Percentiles rank a stretch among this genome's conserved stretches.
These are phyloP conservation scores for Torymus aiolomorphi DNA, from an alignment of 2,888 invertebrate species.

Conservation along the genomic window DNA sequence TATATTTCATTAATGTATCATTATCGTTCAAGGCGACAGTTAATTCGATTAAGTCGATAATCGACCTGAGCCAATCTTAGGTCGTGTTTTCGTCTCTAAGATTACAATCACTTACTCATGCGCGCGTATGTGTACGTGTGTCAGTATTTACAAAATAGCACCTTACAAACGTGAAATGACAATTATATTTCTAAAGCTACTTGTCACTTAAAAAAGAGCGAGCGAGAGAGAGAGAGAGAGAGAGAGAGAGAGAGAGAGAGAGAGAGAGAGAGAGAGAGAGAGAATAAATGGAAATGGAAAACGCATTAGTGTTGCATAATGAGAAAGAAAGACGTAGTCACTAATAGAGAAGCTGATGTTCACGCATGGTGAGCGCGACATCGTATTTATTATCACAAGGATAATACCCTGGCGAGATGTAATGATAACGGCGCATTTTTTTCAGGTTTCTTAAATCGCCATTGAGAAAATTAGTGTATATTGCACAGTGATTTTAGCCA, in stretches of 20 bases:
- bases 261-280: not conserved
- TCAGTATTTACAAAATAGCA: slow-evolving; percentile 63
- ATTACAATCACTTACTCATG: slow-evolving; percentile 46
- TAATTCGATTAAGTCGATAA: slow-evolving; percentile 38
- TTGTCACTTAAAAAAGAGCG: slow-evolving; percentile 10
- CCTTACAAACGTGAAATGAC: slow-evolving; percentile 51
- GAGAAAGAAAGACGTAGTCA: slow-evolving; percentile 16
- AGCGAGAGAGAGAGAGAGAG: not conserved
- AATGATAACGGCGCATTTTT: slow-evolving; percentile 19
- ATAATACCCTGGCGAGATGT: not conserved
- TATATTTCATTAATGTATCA: not conserved
- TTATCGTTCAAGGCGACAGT: slow-evolving; percentile 18
- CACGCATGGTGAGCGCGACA: not conserved
- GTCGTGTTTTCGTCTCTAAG: slow-evolving; percentile 2
- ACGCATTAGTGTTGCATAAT: not conserved
- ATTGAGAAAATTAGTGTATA: slow-evolving; percentile 27
- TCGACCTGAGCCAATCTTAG: not conserved
- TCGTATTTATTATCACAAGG: not conserved
- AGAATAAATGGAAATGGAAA: not conserved
- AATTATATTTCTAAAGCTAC: slow-evolving; percentile 34
- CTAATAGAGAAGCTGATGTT: slow-evolving; percentile 34
- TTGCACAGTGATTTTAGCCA: slow-evolving; percentile 54
- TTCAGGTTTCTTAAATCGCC: slow-evolving; percentile 20
- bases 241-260: not conserved
- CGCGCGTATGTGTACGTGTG: slow-evolving; percentile 28